Percentiles rank a stretch among this genome's conserved stretches.
These are phyloP conservation scores for Malacosoma neustria DNA, from an alignment of 2,888 invertebrate species.

Conservation along the genomic window DNA sequence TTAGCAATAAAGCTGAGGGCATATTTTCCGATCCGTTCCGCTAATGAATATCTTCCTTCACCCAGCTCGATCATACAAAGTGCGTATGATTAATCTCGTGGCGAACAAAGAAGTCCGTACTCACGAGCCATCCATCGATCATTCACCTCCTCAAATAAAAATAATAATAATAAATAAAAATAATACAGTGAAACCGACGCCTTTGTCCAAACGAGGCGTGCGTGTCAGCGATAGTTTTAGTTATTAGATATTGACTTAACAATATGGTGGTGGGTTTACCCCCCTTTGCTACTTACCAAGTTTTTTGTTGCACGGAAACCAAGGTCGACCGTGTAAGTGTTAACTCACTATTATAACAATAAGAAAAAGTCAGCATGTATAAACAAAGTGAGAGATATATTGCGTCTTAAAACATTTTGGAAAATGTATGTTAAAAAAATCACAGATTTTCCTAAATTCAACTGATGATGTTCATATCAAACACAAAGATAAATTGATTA, in stretches of 20 bases:
- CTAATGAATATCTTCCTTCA: conserved; percentile 61
- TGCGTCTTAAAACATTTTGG: too few relatives aligned
- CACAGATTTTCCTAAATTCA: too few relatives aligned
- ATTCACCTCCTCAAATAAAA: conserved; percentile 64
- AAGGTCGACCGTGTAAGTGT: conserved; percentile 20
- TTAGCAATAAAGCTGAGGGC: background rate
- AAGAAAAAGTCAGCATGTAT: too few relatives aligned
- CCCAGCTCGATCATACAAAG: conserved; percentile 46
- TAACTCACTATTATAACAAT: conserved; percentile 17
- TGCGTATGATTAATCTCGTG: conserved; percentile 62
- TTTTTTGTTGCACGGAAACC: conserved; percentile 21
- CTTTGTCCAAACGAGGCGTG: conserved; percentile 58
- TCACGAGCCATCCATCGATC: conserved; percentile 64
- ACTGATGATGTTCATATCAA: too few relatives aligned
- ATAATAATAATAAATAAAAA: conserved; percentile 64
- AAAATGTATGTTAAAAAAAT: too few relatives aligned
- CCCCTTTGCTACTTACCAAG: conserved; percentile 16
- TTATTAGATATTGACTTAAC: conserved; percentile 29
- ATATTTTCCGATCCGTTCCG: conserved; percentile 31
- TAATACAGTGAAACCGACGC: conserved; percentile 37
- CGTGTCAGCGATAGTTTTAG: conserved; percentile 53
- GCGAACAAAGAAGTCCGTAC: conserved; percentile 63
- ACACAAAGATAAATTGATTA: too few relatives aligned
- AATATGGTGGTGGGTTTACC: conserved; percentile 15
- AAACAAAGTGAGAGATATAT: too few relatives aligned